Conservation (phyloP, 2,113 vertebrate genomes). For the Campylomormyrus numenius region DNA sequence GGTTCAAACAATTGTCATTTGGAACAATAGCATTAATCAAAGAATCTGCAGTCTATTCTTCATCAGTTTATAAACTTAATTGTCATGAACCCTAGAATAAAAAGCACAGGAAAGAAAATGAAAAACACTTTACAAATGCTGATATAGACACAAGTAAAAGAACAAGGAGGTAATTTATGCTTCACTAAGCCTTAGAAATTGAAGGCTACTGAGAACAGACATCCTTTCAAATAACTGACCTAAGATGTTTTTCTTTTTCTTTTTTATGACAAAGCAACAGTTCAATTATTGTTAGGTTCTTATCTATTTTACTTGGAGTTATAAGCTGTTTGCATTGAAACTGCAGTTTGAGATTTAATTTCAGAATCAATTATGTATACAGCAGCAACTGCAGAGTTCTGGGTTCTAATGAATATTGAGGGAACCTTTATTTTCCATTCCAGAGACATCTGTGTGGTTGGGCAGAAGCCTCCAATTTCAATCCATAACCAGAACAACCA, state of each 20-base stretch:
- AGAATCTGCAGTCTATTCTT: not conserved
- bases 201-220: not conserved
- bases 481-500: slow-evolving; percentile 46
- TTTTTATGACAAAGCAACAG: not conserved
- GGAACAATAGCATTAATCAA: not conserved
- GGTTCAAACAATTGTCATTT: not conserved
- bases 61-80: not conserved
- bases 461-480: slow-evolving; percentile 41
- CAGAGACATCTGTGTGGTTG: slow-evolving; percentile 59
- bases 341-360: slow-evolving; percentile 29
- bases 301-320: slow-evolving; percentile 28
- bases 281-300: not conserved
- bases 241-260: not conserved
- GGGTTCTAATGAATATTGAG: slow-evolving; percentile 61
- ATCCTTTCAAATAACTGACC: not conserved
- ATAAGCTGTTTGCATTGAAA: slow-evolving; percentile 15
- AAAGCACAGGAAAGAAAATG: not conserved
- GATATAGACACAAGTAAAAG: not conserved
- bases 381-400: slow-evolving; percentile 39
- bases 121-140: not conserved
- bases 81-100: not conserved
- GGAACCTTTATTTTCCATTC: slow-evolving; percentile 37
- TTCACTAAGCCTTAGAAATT: not conserved
- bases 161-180: not conserved
- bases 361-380: slow-evolving; percentile 51